A percentile compares a stretch with the other conserved stretches of the same genome.
Evolutionary conservation across 2,888 invertebrate genomes (phyloP).

Genomic region (Philonicus albiceps): DNA sequence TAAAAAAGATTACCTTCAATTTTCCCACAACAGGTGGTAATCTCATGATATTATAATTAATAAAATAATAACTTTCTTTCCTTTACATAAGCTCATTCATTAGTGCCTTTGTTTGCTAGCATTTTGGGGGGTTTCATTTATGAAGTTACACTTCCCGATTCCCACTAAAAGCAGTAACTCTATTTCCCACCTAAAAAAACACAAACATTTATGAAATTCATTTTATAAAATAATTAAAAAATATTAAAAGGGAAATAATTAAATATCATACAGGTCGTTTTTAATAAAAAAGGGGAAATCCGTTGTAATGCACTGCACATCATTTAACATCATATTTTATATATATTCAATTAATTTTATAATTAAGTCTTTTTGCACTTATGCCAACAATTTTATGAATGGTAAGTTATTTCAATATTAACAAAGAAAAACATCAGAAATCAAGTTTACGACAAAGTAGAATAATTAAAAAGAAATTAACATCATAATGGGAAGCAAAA

Average conservation of each 20-base stretch:
- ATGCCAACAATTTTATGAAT: neutral
- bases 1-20: too few species aligned
- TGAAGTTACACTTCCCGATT: neutral
- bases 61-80: neutral
- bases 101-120: neutral
- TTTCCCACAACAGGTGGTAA: too few species aligned
- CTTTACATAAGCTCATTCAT: neutral
- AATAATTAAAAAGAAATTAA: too few species aligned
- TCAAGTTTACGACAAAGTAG: neutral
- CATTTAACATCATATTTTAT: too few species aligned
- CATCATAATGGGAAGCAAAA: too few species aligned
- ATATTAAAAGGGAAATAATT: neutral
- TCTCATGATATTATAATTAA: neutral
- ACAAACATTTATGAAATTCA: neutral
- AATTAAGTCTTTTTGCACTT: neutral
- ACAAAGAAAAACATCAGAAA: neutral
- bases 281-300: neutral
- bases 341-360: neutral
- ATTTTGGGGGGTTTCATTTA: neutral
- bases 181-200: neutral
- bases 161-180: neutral
- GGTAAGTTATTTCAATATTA: neutral
- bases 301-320: neutral
- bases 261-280: neutral
- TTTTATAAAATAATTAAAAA: neutral